Conservation (phyloP, 2,888 invertebrate species). For the Agrochola lychnidis region DNA sequence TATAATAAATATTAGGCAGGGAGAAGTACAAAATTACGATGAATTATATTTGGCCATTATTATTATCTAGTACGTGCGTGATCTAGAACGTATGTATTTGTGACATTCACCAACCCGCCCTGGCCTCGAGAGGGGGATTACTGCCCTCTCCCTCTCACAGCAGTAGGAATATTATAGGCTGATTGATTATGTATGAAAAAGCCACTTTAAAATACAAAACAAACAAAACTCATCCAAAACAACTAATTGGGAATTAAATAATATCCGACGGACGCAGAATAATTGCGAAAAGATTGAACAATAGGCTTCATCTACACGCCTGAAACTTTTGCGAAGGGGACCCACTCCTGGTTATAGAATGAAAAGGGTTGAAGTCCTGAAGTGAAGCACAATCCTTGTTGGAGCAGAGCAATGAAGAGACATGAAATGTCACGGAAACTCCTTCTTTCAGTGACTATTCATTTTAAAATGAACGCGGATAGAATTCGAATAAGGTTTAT, state of each 20-base stretch:
- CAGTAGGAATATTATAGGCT: not conserved
- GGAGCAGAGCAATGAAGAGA: constrained; percentile 15
- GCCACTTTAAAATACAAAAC: constrained; percentile 24
- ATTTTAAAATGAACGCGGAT: constrained; percentile 19
- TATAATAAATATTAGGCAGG: not conserved
- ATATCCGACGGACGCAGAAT: constrained; percentile 42
- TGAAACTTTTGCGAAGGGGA: constrained; percentile 42
- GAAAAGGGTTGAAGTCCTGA: constrained; percentile 45
- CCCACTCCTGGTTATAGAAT: constrained; percentile 17
- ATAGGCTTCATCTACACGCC: constrained; percentile 58
- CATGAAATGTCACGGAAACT: not conserved
- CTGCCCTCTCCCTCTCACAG: not conserved
- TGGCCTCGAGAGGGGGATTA: not conserved
- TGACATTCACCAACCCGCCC: not conserved
- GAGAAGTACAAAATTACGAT: not conserved
- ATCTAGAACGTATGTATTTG: not conserved
- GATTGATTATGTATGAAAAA: constrained; percentile 34
- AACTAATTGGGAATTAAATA: constrained; percentile 50
- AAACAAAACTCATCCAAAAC: constrained; percentile 43
- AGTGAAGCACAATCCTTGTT: constrained; percentile 39
- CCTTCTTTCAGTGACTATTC: constrained; percentile 16
- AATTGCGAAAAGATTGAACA: constrained; percentile 60
- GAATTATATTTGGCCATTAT: not conserved
- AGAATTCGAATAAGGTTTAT: not conserved
- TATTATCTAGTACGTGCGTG: not conserved